phyloP scores from a whole-genome alignment of 2,888 invertebrate species.

The Drosophila paranaensis region DNA sequence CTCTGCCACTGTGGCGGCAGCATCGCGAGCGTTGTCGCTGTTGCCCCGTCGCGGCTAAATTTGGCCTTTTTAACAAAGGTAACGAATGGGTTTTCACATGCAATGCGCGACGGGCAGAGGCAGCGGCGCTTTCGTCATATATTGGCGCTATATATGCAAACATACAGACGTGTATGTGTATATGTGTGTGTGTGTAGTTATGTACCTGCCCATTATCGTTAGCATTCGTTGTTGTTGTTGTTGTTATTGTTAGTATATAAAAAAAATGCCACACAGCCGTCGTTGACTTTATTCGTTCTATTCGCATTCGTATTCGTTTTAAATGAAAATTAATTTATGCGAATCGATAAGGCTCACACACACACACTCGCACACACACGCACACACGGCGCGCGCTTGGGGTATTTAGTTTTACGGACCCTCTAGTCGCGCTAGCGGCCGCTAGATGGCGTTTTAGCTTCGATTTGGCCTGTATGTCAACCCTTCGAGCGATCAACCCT shows the following conservation, averaged over 20 bases:
- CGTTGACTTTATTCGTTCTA: constrained; percentile 70
- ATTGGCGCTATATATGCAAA: constrained; percentile 64
- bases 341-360: constrained; percentile 68
- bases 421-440: constrained; percentile 21
- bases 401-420: constrained; percentile 31
- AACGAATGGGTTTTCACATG: constrained; percentile 73
- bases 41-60: constrained; percentile 54
- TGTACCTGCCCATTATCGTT: constrained; percentile 61
- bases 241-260: constrained; percentile 37
- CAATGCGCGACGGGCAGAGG: constrained; percentile 59
- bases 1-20: constrained; percentile 38
- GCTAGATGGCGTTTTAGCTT: constrained; percentile 54
- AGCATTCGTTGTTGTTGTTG: constrained; percentile 33
- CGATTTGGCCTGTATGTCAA: constrained; percentile 42
- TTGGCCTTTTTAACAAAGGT: constrained; percentile 66
- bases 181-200: constrained; percentile 33
- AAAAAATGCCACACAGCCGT: constrained; percentile 47
- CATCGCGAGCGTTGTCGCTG: constrained; percentile 14
- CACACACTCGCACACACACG: constrained; percentile 15
- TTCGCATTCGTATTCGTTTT: constrained; percentile 74
- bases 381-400: background rate
- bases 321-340: constrained; percentile 79
- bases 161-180: constrained; percentile 20
- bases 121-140: constrained; percentile 66
- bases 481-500: constrained; percentile 49